phyloP scores from a whole-genome alignment of 2,113 vertebrate genomes.

The Elachura formosa region DNA sequence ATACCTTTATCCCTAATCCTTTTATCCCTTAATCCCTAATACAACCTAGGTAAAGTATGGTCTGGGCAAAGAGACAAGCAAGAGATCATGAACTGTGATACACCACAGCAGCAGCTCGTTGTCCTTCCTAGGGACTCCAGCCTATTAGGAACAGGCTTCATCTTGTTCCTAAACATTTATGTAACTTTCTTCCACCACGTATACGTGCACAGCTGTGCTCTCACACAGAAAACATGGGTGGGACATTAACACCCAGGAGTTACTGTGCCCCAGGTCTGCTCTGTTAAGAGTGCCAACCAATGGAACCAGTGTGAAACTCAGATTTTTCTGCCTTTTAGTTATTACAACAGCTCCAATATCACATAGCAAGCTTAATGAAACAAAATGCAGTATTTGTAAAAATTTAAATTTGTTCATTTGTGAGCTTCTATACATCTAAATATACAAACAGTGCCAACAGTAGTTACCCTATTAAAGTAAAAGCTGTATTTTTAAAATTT shows the following conservation, averaged over 20 bases:
- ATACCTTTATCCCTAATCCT: neutral
- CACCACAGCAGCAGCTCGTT: neutral
- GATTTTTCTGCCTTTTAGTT: neutral
- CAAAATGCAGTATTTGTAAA: neutral
- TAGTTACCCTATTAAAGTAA: neutral
- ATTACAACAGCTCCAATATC: neutral
- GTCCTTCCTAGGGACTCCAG: neutral
- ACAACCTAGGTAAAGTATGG: neutral
- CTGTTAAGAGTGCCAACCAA: neutral
- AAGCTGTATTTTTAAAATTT: neutral
- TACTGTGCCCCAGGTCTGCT: neutral
- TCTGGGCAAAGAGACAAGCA: neutral
- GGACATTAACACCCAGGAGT: neutral
- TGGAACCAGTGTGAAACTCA: neutral
- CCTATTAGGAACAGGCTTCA: neutral
- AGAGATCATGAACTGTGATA: neutral
- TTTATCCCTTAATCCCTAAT: constrained; percentile 30
- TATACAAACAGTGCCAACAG: neutral
- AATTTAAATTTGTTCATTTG: neutral
- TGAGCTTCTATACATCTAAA: neutral
- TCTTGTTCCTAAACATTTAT: neutral
- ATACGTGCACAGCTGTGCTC: neutral
- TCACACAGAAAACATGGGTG: neutral
- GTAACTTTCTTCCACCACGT: neutral
- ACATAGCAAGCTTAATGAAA: neutral